Conservation (phyloP, 2,888 invertebrate genomes). For the Apantesis nais region DNA sequence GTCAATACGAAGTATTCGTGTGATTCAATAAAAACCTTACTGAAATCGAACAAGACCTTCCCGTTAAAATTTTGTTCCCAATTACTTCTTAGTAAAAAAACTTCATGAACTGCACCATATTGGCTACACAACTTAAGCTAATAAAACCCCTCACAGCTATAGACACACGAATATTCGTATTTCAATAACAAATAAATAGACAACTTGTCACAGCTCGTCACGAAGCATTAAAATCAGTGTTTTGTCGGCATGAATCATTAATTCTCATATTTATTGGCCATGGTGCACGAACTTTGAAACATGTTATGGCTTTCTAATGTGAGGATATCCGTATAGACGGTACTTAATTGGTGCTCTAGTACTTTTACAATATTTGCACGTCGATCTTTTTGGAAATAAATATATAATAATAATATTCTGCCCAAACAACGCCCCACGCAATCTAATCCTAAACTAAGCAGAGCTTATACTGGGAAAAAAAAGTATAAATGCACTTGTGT, state of each 20-base stretch:
- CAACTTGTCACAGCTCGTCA: slow-evolving; percentile 70
- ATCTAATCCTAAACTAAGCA: no score
- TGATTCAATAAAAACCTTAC: neutral
- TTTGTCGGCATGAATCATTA: slow-evolving; percentile 77
- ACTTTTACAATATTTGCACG: neutral
- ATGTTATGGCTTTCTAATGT: slow-evolving; percentile 28
- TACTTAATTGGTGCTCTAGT: slow-evolving; percentile 17
- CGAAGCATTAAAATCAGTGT: slow-evolving; percentile 81
- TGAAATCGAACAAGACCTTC: slow-evolving; percentile 7
- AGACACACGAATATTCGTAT: slow-evolving; percentile 52
- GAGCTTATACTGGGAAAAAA: no score
- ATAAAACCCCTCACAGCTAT: slow-evolving; percentile 34
- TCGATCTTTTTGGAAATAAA: neutral
- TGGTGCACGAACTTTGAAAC: slow-evolving; percentile 63
- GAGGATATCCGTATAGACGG: slow-evolving; percentile 34
- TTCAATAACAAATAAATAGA: slow-evolving; percentile 59
- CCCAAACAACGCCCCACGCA: no score
- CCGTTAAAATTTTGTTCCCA: slow-evolving; percentile 8
- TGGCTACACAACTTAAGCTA: slow-evolving; percentile 22
- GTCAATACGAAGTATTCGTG: neutral
- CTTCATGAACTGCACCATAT: slow-evolving; percentile 9
- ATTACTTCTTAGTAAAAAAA: neutral
- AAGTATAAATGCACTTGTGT: no score
- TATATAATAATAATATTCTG: neutral
- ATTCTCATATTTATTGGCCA: slow-evolving; percentile 74